Base-by-base conservation (phyloP, 2,797 vertebrate genomes). In the Emydoidea blandingii region DNA sequence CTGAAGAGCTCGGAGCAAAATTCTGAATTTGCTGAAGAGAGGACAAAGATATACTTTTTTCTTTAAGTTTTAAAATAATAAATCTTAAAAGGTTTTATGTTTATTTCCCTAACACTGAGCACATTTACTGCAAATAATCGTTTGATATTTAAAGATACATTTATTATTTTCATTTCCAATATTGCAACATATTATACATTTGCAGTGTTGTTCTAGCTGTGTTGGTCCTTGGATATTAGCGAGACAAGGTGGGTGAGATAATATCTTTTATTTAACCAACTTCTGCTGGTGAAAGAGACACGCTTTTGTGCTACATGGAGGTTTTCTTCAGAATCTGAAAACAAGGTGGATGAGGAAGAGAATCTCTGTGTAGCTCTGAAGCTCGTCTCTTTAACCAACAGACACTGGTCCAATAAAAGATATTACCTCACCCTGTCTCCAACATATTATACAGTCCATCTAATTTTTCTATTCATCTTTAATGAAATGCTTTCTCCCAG, bases 121-220 rank as follows among this genome's bases (percentile, higher is more conserved):
- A 50, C 14, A 81, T 91, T 79, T 83, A 1, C 21, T 74, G 95
- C 34, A 68, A 29, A 4, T 5, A 86, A 5, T 81, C n/a, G 10
- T 52, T 0, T 1, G n/a, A 68, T 37, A 52, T 91, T 89, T 92
- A 65, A 54, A 23, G 86, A 10, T 88, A 83, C 2, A 1, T 49
- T 31, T 3, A 1, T 83, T 86, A 53, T 62, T 91, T 95, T 87
- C 4, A 81, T 90, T 94, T 95, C 25, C 25, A 83, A 1, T 41
- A 49, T 53, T 83, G 7, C 2, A 47, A 12, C 29, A 31, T 34
- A 62, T 41, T 41, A 41, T 72, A 72, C 21, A 72, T 41, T 23
- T 72, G n/a, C 8, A 5, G n/a, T 72, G 19, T 23, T 72, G 5
- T 25, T 72, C 5, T n/a, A 72, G 19, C 68, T 41, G 10, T 41